Evolutionary conservation across 1,140 invertebrate genomes (phyloP), one percentile per base, ranked within the genome.

Genomic region (Charaxes varanes): DNA sequence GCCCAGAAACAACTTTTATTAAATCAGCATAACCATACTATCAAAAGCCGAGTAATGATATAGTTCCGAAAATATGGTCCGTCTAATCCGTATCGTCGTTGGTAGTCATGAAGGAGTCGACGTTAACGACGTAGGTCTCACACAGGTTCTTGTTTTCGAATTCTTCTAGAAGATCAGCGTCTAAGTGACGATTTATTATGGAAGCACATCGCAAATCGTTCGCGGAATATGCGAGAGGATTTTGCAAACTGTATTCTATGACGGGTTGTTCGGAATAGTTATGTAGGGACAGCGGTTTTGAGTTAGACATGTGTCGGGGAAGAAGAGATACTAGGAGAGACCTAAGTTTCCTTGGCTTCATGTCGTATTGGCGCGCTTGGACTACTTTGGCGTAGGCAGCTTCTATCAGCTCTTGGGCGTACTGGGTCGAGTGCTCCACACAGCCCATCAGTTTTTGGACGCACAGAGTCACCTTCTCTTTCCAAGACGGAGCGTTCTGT

Each of bases 341-440:
- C 1, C 42, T 50, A 8, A 73, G 43, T 4, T 52, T 30, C 2
- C 44, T 45, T 3, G 47, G 36, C 5, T 44, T 16, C 0, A 36
- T 4, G 0, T 22, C 23, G 26, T 68, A 61, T 1, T 26, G 17
- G 3, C 46, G 32, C 7, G 53, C 43, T 31, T 49, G 44, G 1
- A 34, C 3, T 7, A 79, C 41, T n/a, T 60, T 50, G 1, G 19
- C 38, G 21, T 64, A 60, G 0, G 64, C 56, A 0, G 51, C 40
- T 30, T 67, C 50, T 5, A 72, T 58, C 6, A 58, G 41, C 2
- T 58, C 46, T 6, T 58, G 44, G 1, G 53, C 47, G 13, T 76
- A 79, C 34, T 79, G 71, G n/a, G 56, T 53, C 0, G 71, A 72
- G 32, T 68, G 54, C 0, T 57, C 6, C 0, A 72, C 58, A 11